Percentiles rank a stretch among this genome's conserved stretches.
phyloP scores from a whole-genome alignment of 2,888 invertebrate species.

The Dioctria rufipes region DNA sequence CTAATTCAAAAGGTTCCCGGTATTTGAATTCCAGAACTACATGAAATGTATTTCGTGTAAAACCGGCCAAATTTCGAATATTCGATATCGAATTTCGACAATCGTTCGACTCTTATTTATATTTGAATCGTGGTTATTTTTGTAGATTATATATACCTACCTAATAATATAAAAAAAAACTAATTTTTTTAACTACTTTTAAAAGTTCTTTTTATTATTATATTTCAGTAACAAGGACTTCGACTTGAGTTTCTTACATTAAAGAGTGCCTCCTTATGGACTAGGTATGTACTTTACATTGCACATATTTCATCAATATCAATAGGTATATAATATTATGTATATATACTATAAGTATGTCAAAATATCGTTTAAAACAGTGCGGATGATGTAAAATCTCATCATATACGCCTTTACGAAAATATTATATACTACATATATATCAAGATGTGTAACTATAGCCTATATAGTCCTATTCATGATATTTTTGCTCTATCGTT shows the following conservation, averaged over 20 bases:
- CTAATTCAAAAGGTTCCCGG: no score
- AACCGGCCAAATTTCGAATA: no score
- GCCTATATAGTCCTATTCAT: not conserved
- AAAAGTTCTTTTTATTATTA: not conserved
- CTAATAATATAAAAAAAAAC: no score
- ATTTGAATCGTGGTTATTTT: no score
- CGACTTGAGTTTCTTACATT: not conserved
- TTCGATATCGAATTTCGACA: no score
- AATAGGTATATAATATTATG: not conserved
- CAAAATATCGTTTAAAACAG: slow-evolving; percentile 7
- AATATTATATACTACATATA: slow-evolving; percentile 4
- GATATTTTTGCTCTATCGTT: no score
- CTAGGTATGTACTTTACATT: not conserved
- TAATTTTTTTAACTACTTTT: no score
- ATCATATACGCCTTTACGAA: slow-evolving; percentile 27
- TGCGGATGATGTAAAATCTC: slow-evolving; percentile 38
- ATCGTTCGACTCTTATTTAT: no score
- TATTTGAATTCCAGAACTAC: no score
- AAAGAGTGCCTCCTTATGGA: not conserved
- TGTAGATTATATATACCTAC: no score
- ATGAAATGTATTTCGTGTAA: no score
- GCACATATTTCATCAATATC: not conserved
- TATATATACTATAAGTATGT: no score
- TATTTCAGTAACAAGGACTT: not conserved
- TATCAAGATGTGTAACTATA: not conserved